Conservation (phyloP, 1,140 invertebrate genomes). For the Latrodectus geometricus region DNA sequence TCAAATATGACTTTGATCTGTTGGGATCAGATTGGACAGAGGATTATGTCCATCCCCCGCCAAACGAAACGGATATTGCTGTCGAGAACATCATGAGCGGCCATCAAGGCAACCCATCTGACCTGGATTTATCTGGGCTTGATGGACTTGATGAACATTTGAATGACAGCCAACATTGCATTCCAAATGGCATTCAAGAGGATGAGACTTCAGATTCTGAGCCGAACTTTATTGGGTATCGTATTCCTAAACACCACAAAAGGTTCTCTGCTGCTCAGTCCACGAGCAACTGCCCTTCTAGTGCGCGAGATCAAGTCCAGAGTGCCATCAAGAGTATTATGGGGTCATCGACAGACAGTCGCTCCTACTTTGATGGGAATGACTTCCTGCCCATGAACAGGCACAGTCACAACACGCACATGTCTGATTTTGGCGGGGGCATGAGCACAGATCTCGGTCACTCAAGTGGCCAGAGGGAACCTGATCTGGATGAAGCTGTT, state of each 20-base stretch:
- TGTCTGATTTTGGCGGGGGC: conserved; percentile 20
- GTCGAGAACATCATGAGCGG: conserved; percentile 55
- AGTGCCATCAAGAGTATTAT: conserved; percentile 83
- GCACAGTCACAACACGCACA: conserved; percentile 22
- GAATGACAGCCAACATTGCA: conserved; percentile 22
- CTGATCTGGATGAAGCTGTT: conserved; percentile 73
- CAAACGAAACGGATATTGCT: conserved; percentile 58
- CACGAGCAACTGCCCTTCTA: not conserved
- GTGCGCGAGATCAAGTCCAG: conserved; percentile 77
- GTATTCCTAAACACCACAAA: conserved; percentile 61
- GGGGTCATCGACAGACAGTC: conserved; percentile 73
- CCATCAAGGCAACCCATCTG: conserved; percentile 26
- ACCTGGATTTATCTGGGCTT: conserved; percentile 60
- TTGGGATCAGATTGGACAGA: conserved; percentile 26
- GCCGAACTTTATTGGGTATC: conserved; percentile 57
- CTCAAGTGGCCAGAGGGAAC: conserved; percentile 65
- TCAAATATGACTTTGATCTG: conserved; percentile 44
- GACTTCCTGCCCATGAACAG: conserved; percentile 33
- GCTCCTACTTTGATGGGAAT: conserved; percentile 18
- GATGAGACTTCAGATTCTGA: conserved; percentile 60
- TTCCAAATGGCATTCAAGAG: conserved; percentile 53
- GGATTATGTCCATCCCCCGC: conserved; percentile 19
- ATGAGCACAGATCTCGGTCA: not conserved
- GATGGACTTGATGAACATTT: conserved; percentile 58
- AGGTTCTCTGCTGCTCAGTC: conserved; percentile 3